Evolutionary conservation across 92 coral and sea anemone species (phyloP).

Genomic region (Meandrina meandrites): DNA sequence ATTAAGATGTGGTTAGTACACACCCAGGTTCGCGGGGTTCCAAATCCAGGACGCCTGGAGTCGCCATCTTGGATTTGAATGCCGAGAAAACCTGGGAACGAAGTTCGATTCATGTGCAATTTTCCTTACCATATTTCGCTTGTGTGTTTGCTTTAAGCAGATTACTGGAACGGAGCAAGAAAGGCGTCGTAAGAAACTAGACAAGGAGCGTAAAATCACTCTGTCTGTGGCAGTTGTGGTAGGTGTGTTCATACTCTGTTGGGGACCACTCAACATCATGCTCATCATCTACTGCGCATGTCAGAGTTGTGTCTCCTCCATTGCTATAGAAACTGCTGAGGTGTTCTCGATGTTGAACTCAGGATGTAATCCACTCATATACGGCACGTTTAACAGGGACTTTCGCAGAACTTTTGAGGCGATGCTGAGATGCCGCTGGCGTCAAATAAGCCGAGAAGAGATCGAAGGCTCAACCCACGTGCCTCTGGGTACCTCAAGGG

Average conservation of each 20-base stretch:
- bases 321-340: constrained; percentile 69
- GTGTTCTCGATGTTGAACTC: constrained; percentile 77
- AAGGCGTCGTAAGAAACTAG: constrained; percentile 60
- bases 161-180: constrained; percentile 69
- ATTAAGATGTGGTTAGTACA: no score
- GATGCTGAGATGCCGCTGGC: constrained; percentile 65
- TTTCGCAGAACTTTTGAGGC: constrained; percentile 75
- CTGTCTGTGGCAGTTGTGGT: constrained; percentile 77
- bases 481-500: not conserved
- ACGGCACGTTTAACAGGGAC: constrained; percentile 73
- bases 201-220: constrained; percentile 79
- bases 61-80: not conserved
- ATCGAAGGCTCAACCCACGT: constrained; percentile 25
- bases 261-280: constrained; percentile 85
- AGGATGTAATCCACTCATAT: constrained; percentile 83
- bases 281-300: constrained; percentile 79
- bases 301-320: constrained; percentile 74
- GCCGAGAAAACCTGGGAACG: not conserved
- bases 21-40: not conserved
- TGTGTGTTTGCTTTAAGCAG: not conserved
- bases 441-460: constrained; percentile 42
- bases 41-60: not conserved
- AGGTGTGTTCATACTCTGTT: constrained; percentile 81
- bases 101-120: not conserved
- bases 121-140: not conserved